Percentiles rank a stretch among this genome's conserved stretches.
Evolutionary conservation across 2,888 invertebrate species (phyloP).

Genomic region (Philopedon plagiatum): DNA sequence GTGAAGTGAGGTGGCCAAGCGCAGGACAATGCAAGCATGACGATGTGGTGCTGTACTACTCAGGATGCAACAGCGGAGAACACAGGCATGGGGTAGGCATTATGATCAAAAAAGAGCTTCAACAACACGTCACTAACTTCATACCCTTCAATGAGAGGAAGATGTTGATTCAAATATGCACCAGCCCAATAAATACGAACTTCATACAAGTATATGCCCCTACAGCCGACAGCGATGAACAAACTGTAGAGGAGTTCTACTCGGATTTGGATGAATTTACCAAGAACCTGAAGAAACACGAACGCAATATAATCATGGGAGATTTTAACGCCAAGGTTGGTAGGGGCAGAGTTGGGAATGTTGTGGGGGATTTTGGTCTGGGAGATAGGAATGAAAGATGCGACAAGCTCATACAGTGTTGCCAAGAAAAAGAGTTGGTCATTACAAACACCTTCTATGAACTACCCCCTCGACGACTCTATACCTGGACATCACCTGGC

Average conservation of each 20-base stretch:
- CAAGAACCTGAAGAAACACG: background rate
- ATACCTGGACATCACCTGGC: background rate
- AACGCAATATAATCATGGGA: background rate
- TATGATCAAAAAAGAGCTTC: background rate
- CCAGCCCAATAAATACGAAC: background rate
- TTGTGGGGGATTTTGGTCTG: background rate
- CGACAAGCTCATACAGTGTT: no score
- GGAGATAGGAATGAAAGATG: no score
- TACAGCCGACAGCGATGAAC: background rate
- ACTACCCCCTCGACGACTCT: background rate
- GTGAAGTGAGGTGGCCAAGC: background rate
- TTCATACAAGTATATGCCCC: background rate
- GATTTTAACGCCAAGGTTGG: background rate
- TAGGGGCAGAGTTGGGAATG: background rate
- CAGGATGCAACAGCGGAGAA: background rate
- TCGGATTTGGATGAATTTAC: background rate
- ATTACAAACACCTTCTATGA: background rate
- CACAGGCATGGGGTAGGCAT: conserved; percentile 8
- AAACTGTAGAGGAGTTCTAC: background rate
- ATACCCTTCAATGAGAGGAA: background rate
- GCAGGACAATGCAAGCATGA: background rate
- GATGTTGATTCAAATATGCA: background rate
- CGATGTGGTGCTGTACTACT: background rate
- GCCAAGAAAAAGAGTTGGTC: background rate
- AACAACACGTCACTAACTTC: background rate